Conservation (phyloP, 2,888 invertebrate genomes). For the Chloroclystis v-ata region DNA sequence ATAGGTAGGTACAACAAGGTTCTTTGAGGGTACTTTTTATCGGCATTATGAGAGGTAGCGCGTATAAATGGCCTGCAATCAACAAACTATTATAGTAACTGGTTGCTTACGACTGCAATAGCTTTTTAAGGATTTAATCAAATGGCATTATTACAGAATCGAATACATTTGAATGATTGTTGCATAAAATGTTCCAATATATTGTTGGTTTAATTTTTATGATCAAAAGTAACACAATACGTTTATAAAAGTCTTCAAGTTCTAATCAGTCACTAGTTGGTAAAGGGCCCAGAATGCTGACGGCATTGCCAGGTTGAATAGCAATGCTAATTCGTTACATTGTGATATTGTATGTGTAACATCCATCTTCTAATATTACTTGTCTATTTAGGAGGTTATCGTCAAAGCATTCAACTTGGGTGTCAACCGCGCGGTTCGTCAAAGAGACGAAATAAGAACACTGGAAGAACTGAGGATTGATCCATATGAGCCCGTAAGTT, state of each 20-base stretch:
- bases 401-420: conserved; percentile 47
- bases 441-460: conserved; percentile 52
- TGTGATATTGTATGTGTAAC: no score
- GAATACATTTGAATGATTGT: no score
- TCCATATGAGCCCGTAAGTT: conserved; percentile 81
- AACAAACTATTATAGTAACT: not conserved
- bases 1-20: conserved; percentile 1
- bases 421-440: conserved; percentile 57
- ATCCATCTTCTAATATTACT: not conserved
- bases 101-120: not conserved
- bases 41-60: conserved; percentile 3
- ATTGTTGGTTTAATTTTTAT: no score
- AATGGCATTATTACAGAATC: no score
- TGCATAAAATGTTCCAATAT: no score
- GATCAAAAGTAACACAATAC: no score
- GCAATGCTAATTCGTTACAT: no score
- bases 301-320: not conserved
- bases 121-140: no score
- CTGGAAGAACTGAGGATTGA: conserved; percentile 50
- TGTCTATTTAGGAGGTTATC: conserved; percentile 39
- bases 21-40: conserved; percentile 2
- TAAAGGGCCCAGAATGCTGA: not conserved
- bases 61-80: conserved; percentile 5
- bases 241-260: no score
- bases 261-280: no score